These are phyloP conservation scores for Coccyzus lansbergi DNA, from an alignment of 2,797 vertebrate genomes.

Conservation along the genomic window DNA sequence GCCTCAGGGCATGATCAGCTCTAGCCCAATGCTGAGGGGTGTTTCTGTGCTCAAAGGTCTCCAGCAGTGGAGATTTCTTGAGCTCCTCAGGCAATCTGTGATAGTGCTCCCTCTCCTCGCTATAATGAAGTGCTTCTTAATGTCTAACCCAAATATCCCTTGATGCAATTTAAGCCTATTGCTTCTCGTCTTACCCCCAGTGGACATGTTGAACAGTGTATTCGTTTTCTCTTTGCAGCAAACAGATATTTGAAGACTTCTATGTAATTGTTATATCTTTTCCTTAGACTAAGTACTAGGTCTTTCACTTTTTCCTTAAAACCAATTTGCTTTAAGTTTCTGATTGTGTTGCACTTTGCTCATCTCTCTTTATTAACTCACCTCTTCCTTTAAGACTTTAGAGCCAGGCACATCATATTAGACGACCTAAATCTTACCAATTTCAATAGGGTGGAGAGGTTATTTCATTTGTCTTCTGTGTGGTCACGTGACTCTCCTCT, in stretches of 20 bases:
- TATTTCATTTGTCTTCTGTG: background rate
- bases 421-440: background rate
- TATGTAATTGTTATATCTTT: background rate
- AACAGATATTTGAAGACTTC: background rate
- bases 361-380: background rate
- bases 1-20: background rate
- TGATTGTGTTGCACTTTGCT: background rate
- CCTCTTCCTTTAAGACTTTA: background rate
- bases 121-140: slow-evolving; percentile 7
- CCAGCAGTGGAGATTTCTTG: background rate
- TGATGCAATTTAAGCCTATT: slow-evolving; percentile 13
- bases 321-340: background rate
- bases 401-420: background rate
- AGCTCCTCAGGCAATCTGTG: background rate
- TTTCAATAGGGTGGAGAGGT: background rate
- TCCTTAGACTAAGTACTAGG: background rate
- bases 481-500: background rate
- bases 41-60: background rate
- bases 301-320: background rate
- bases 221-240: background rate
- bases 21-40: background rate
- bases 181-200: background rate
- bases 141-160: slow-evolving; percentile 1
- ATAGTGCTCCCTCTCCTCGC: background rate
- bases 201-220: background rate